Conservation (phyloP, 2,797 vertebrate species). For the Propithecus perrieri region DNA sequence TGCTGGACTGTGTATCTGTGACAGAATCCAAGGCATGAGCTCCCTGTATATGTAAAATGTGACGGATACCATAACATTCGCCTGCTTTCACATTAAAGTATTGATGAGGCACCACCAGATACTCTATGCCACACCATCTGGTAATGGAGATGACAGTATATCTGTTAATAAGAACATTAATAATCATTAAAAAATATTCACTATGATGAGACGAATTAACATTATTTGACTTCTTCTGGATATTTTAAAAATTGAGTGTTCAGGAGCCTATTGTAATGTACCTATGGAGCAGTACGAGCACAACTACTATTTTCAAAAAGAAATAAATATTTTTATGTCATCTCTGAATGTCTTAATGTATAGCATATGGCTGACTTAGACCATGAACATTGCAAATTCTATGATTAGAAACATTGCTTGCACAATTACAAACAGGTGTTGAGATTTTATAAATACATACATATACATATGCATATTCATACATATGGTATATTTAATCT, state of each 20-base stretch:
- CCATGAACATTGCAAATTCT: not conserved
- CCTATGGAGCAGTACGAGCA: not conserved
- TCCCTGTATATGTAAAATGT: not conserved
- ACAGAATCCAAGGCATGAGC: not conserved
- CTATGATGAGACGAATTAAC: not conserved
- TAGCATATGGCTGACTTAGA: not conserved
- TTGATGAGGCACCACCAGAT: not conserved
- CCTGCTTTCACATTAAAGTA: not conserved
- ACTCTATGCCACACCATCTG: not conserved
- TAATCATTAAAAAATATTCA: constrained; percentile 20
- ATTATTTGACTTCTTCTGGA: not conserved
- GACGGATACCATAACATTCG: not conserved
- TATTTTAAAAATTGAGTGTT: not conserved
- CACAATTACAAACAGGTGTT: not conserved
- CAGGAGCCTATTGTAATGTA: not conserved
- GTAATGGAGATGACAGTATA: not conserved
- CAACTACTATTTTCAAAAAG: not conserved
- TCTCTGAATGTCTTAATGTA: not conserved
- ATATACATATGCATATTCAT: not conserved
- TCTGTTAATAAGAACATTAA: constrained; percentile 55
- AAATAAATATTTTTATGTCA: not conserved
- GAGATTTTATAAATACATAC: not conserved
- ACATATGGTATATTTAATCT: not conserved
- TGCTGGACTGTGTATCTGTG: not conserved
- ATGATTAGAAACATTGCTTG: not conserved